Evolutionary conservation across 2,888 invertebrate genomes (phyloP).

Genomic region (Scelioninae gen. 1): DNA sequence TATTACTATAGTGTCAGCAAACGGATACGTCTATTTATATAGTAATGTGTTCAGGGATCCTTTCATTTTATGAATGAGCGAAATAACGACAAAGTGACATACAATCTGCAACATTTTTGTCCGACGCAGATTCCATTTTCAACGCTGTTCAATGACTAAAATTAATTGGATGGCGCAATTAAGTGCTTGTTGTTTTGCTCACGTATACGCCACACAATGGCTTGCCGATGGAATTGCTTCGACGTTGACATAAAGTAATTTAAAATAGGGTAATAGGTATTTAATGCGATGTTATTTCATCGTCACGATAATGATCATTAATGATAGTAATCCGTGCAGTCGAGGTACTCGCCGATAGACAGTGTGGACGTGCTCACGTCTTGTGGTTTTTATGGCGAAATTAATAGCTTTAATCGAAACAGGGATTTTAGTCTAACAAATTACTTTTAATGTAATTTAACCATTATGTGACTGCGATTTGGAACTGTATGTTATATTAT

Average conservation of each 20-base stretch:
- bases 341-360: constrained; percentile 14
- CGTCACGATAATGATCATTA: constrained; percentile 53
- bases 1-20: neutral
- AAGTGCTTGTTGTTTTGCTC: neutral
- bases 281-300: constrained; percentile 49
- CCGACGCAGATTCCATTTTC: neutral
- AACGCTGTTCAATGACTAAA: neutral
- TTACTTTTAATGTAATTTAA: too few relatives aligned
- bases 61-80: constrained; percentile 32
- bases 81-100: constrained; percentile 28
- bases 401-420: too few relatives aligned
- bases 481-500: too few relatives aligned
- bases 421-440: too few relatives aligned
- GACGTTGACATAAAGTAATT: constrained; percentile 30
- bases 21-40: constrained; percentile 10
- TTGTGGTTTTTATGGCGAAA: too few relatives aligned
- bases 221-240: constrained; percentile 29
- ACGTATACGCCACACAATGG: constrained; percentile 7
- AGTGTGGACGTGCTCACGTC: too few relatives aligned
- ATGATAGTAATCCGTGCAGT: constrained; percentile 40
- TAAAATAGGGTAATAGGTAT: constrained; percentile 42
- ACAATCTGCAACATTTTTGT: neutral
- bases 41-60: neutral
- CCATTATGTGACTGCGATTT: too few relatives aligned
- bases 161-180: constrained; percentile 25